Evolutionary conservation across 2,888 invertebrate genomes (phyloP).

Genomic region (Petrolisthes manimaculis): DNA sequence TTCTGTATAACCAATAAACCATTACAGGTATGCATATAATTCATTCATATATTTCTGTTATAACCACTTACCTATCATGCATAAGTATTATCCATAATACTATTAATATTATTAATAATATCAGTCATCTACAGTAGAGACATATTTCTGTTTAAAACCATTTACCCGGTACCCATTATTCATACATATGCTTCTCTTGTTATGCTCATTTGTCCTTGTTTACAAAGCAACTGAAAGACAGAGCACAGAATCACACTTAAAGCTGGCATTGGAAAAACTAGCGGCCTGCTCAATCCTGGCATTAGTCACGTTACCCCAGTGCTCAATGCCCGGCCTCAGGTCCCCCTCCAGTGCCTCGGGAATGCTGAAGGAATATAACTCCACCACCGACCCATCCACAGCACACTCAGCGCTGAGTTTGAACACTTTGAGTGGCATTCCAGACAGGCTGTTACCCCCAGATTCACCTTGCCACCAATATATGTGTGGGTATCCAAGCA

Average conservation of each 20-base stretch:
- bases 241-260: constrained; percentile 63
- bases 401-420: constrained; percentile 59
- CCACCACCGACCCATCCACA: constrained; percentile 29
- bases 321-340: constrained; percentile 55
- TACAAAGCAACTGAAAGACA: constrained; percentile 64
- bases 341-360: constrained; percentile 62
- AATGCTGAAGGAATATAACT: constrained; percentile 64
- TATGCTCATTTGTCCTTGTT: too few species aligned
- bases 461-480: constrained; percentile 66
- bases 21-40: too few species aligned
- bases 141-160: not conserved
- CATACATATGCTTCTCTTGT: not conserved
- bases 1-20: too few species aligned
- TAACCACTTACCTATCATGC: too few species aligned
- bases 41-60: too few species aligned
- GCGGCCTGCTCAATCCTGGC: constrained; percentile 55
- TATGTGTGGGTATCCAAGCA: constrained; percentile 65
- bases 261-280: constrained; percentile 57
- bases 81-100: too few species aligned
- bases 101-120: too few species aligned
- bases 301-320: constrained; percentile 63
- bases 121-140: not conserved
- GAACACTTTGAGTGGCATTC: constrained; percentile 65
- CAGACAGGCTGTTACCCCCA: constrained; percentile 61
- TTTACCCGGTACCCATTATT: not conserved